phyloP scores from a whole-genome alignment of 2,888 invertebrate genomes.

The Keiferia lycopersicella region DNA sequence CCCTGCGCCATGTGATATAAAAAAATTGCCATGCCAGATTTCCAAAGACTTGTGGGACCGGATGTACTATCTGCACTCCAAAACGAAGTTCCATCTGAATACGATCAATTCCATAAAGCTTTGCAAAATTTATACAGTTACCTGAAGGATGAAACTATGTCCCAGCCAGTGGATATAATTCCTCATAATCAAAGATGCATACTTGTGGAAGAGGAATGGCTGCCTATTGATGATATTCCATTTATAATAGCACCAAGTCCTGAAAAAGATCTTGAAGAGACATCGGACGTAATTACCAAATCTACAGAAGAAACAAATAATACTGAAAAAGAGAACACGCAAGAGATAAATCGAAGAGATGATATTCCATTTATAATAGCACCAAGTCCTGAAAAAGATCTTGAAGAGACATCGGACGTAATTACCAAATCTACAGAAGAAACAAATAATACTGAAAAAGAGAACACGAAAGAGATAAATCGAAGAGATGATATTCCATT shows the following conservation, averaged over 20 bases:
- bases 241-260: too few relatives aligned
- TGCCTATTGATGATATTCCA: background rate
- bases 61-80: slow-evolving; percentile 17
- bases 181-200: slow-evolving; percentile 12
- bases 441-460: too few relatives aligned
- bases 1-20: slow-evolving; percentile 1
- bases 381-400: too few relatives aligned
- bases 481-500: too few relatives aligned
- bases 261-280: too few relatives aligned
- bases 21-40: slow-evolving; percentile 16
- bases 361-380: too few relatives aligned
- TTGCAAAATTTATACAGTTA: slow-evolving; percentile 11
- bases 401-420: background rate
- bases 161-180: background rate
- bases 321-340: too few relatives aligned
- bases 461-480: too few relatives aligned
- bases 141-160: background rate
- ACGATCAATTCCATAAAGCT: slow-evolving; percentile 15
- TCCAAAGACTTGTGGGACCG: slow-evolving; percentile 18
- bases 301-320: too few relatives aligned
- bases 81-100: slow-evolving; percentile 6
- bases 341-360: too few relatives aligned
- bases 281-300: too few relatives aligned
- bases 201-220: slow-evolving; percentile 9
- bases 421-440: background rate